A percentile compares a stretch with the other conserved stretches of the same genome.
These are phyloP conservation scores for Heterodera carotae DNA, from an alignment of 1,140 invertebrate species.

Conservation along the genomic window DNA sequence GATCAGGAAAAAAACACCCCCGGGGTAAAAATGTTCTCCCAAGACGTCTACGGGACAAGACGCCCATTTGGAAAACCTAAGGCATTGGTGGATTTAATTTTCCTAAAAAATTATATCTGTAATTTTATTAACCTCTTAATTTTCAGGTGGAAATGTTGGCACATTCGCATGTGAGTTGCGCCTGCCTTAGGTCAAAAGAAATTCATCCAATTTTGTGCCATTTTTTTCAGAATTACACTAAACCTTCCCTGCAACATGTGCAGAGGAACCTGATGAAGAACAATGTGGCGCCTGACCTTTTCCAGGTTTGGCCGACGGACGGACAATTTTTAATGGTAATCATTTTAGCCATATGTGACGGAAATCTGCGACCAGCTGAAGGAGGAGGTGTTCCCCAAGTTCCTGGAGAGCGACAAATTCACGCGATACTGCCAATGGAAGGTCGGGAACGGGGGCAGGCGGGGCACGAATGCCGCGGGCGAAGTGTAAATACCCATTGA, in stretches of 20 bases:
- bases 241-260: conserved; percentile 91
- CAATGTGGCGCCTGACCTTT: conserved; percentile 91
- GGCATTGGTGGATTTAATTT: too few species aligned
- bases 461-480: too few species aligned
- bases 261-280: conserved; percentile 96
- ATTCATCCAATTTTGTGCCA: conserved; percentile 67
- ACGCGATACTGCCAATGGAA: conserved; percentile 99
- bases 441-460: neutral
- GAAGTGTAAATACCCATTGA: too few species aligned
- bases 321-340: conserved; percentile 52
- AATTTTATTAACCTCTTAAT: conserved; percentile 3
- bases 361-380: conserved; percentile 96
- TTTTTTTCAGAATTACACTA: conserved; percentile 85
- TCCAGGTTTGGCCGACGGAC: conserved; percentile 89
- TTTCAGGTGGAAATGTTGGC: conserved; percentile 83
- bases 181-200: too few species aligned
- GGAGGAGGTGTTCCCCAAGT: conserved; percentile 89
- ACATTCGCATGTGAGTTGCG: conserved; percentile 79
- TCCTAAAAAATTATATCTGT: too few species aligned
- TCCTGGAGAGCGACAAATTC: conserved; percentile 83
- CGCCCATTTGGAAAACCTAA: too few species aligned
- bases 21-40: neutral
- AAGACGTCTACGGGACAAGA: too few species aligned
- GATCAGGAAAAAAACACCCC: too few species aligned
- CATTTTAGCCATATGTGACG: conserved; percentile 88